Percentiles rank a stretch among this genome's conserved stretches.
Conservation (phyloP, 2,113 vertebrate species). For the Xyrauchen texanus region DNA sequence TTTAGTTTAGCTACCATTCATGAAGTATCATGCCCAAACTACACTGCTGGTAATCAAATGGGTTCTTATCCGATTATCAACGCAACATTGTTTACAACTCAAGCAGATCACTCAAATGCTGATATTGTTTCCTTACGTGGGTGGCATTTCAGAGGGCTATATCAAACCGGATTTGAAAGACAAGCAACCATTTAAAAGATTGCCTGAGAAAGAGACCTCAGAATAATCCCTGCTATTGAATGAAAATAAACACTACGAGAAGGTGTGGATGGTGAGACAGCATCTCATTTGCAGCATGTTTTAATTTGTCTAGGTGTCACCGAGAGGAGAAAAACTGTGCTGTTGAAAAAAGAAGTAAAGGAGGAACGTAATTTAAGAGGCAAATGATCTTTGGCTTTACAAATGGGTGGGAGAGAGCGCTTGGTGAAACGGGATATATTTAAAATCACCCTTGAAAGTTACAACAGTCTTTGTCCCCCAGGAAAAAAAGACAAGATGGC, state of each 20-base stretch:
- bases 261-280: conserved; percentile 32
- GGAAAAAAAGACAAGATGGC: conserved; percentile 50
- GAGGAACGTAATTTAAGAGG: conserved; percentile 66
- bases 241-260: conserved; percentile 51
- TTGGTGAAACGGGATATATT: conserved; percentile 55
- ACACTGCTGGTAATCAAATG: conserved; percentile 29
- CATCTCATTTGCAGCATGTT: conserved; percentile 47
- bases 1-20: not conserved
- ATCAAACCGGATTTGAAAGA: conserved; percentile 39
- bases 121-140: conserved; percentile 50
- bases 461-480: conserved; percentile 57
- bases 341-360: conserved; percentile 58
- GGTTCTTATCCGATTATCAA: conserved; percentile 8
- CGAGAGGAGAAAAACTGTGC: conserved; percentile 54
- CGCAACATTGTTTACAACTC: conserved; percentile 30
- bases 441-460: conserved; percentile 57
- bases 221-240: conserved; percentile 44
- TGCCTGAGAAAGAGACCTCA: conserved; percentile 39
- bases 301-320: conserved; percentile 65
- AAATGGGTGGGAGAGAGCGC: conserved; percentile 54
- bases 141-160: conserved; percentile 46
- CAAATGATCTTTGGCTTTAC: conserved; percentile 64
- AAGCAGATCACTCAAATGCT: conserved; percentile 28
- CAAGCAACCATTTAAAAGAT: conserved; percentile 50
- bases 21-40: not conserved